Conservation (phyloP, 2,888 invertebrate genomes). For the Epirrhoe tristata region DNA sequence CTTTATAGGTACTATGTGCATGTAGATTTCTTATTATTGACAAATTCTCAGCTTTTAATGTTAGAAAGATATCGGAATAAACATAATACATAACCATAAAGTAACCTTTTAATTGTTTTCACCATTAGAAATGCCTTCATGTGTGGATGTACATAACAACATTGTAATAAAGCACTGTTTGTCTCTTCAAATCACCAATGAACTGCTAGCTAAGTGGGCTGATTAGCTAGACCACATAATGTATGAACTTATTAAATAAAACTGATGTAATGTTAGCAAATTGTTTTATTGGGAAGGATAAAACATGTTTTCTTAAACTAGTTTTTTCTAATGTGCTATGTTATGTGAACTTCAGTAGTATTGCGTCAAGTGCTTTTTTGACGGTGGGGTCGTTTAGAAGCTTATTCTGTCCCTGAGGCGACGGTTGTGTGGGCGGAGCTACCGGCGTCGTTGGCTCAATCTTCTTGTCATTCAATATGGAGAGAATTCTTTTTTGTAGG, state of each 20-base stretch:
- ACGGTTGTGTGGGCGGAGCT: conserved; percentile 50
- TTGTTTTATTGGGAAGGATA: conserved; percentile 37
- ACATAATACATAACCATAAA: conserved; percentile 37
- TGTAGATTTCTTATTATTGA: conserved; percentile 57
- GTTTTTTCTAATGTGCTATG: neutral
- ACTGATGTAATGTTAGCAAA: conserved; percentile 61
- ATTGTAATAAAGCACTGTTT: conserved; percentile 67
- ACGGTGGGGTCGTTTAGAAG: conserved; percentile 92
- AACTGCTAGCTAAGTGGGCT: conserved; percentile 68
- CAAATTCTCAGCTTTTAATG: conserved; percentile 55
- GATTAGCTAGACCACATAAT: conserved; percentile 69
- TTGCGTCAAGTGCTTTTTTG: conserved; percentile 91
- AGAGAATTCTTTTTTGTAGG: conserved; percentile 91
- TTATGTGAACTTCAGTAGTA: conserved; percentile 78
- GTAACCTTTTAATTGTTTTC: conserved; percentile 16
- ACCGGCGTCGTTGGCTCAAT: conserved; percentile 51
- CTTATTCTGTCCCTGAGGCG: conserved; percentile 70
- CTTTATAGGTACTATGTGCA: conserved; percentile 48
- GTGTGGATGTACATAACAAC: conserved; percentile 70
- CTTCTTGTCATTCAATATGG: conserved; percentile 90
- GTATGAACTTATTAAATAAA: conserved; percentile 80
- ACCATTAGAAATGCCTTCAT: conserved; percentile 37
- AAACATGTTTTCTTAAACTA: conserved; percentile 8
- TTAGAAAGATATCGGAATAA: conserved; percentile 46
- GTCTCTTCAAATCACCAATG: conserved; percentile 73